Conservation (phyloP, 2,113 vertebrate species). For the Calonectris borealis region DNA sequence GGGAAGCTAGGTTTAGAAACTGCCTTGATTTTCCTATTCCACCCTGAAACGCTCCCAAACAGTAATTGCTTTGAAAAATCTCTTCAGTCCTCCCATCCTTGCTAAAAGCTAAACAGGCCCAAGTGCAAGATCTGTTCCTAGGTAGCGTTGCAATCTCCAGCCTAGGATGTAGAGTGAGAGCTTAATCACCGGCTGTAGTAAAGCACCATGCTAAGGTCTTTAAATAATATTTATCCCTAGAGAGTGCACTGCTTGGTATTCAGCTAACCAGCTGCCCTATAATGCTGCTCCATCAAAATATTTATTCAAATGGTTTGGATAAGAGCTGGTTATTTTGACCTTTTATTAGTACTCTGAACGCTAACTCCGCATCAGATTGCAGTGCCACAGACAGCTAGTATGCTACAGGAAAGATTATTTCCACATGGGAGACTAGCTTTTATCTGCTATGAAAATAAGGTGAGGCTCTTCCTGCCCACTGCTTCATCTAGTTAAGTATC, state of each 20-base stretch:
- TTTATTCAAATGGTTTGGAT: conserved; percentile 5
- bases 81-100: background rate
- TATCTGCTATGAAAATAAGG: background rate
- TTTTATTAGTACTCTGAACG: background rate
- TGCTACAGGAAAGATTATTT: background rate
- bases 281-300: background rate
- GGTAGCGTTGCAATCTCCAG: background rate
- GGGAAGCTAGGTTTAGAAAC: background rate
- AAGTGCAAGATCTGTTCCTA: background rate
- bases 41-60: background rate
- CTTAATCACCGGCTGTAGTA: background rate
- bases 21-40: background rate
- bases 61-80: background rate
- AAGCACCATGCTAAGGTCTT: background rate
- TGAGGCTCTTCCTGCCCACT: background rate
- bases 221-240: background rate
- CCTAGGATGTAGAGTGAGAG: background rate
- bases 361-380: background rate
- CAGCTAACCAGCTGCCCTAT: background rate
- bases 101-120: background rate
- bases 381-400: background rate
- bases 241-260: background rate
- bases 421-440: background rate
- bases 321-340: conserved; percentile 5
- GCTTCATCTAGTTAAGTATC: background rate